Base-by-base conservation (phyloP, 1,140 invertebrate genomes). In the Eurosta solidaginis region DNA sequence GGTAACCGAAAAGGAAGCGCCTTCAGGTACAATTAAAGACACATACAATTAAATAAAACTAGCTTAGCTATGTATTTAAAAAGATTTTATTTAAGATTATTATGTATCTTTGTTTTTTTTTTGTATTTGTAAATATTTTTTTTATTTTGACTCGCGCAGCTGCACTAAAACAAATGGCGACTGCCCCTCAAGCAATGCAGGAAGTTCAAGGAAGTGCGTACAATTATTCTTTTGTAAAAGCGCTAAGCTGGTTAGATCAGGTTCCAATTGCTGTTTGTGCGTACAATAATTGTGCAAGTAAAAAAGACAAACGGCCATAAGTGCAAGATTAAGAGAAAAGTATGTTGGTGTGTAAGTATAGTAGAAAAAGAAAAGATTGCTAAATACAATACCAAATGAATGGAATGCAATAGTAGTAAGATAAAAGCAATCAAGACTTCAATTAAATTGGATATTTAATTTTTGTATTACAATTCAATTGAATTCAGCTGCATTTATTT, bases 1-100 rank as follows among this genome's bases (percentile, higher is more conserved):
- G 78, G 73, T 78, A 47, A 73, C 52, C 47, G 50, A 63, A 76
- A 40, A 63, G 78, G 73, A 78, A 78, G 73, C 78, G 73, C 78
- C 78, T 78, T 75, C 74, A 76, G 78, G 49, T 50, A 20, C 59
- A 68, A 68, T 68, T 68, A 68, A 68, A 68, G 14, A 40, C 27
- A 74, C 33, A 40, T 44, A 68, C 29, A 47, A 44, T 45, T 7
- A 73, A n/a, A 22, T 2, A 17, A 22, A 59, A 29, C 20, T n/a
- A 74, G 14, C 44, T 36, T 40, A 63, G 52, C 68, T 36, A 42
- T 20, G 52, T 59, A 20, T 27, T 68, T 6, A 68, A 68, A 40
- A 68, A 9, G 59, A 68, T 68, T 68, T 68, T 6, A 68, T 42
- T 68, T 42, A 1, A 2, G 29, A 52, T 22, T 52, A 17, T 52